phyloP scores from a whole-genome alignment of 2,888 invertebrate genomes.

The Amiota mariae region DNA sequence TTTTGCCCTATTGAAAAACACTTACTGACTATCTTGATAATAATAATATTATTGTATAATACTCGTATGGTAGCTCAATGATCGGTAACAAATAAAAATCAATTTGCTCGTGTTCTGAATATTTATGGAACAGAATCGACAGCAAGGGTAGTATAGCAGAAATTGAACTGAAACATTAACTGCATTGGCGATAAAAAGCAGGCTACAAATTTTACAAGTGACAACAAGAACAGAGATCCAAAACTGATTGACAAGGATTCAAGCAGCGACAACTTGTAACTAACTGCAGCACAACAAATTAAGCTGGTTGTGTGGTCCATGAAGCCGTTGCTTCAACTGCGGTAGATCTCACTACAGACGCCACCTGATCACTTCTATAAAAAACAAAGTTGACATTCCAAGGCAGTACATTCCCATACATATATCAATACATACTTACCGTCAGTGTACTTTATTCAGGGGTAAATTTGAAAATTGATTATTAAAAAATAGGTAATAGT shows the following conservation, averaged over 20 bases:
- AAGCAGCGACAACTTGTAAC: constrained; percentile 59
- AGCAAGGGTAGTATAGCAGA: no score
- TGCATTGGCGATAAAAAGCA: constrained; percentile 1
- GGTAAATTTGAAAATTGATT: no score
- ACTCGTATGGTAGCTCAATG: no score
- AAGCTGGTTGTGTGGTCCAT: constrained; percentile 62
- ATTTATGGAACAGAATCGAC: constrained; percentile 52
- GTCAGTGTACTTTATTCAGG: no score
- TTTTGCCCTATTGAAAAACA: no score
- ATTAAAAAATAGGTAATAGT: no score
- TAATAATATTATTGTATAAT: no score
- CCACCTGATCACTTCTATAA: constrained; percentile 54
- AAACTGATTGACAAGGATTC: constrained; percentile 63
- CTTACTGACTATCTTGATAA: no score
- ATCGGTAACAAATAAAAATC: background rate
- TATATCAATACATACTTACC: no score
- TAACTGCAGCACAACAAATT: constrained; percentile 59
- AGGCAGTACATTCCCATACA: constrained; percentile 15
- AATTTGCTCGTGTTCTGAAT: constrained; percentile 57
- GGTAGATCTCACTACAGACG: constrained; percentile 52
- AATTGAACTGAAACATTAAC: constrained; percentile 3
- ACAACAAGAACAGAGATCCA: constrained; percentile 26
- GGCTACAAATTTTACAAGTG: constrained; percentile 8
- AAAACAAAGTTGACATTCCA: constrained; percentile 48
- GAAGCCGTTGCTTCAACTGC: constrained; percentile 46